Conservation (phyloP, 2,113 vertebrate genomes). For the Melanerpes aurifrons region DNA sequence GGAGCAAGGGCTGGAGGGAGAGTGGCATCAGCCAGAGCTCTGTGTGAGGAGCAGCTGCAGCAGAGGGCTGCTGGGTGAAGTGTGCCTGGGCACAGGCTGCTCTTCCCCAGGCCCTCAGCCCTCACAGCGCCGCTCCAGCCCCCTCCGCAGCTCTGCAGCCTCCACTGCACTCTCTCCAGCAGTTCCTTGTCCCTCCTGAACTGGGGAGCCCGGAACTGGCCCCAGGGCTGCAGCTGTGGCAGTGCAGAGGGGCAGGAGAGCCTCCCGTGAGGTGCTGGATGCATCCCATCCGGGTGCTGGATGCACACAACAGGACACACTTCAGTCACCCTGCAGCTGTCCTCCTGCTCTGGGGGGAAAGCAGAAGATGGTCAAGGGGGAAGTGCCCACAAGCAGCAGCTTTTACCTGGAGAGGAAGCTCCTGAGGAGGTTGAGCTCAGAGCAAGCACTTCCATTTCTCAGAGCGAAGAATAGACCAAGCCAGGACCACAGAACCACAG, state of each 20-base stretch:
- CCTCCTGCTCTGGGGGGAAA: neutral
- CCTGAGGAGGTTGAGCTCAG: neutral
- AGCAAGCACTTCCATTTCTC: neutral
- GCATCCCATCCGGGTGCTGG: fast-evolving
- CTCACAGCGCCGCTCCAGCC: too few species aligned
- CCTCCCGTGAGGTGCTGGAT: neutral
- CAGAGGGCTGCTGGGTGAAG: neutral
- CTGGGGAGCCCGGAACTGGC: too few species aligned
- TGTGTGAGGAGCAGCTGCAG: neutral
- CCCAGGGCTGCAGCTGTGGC: too few species aligned
- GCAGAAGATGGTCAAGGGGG: neutral
- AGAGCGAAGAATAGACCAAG: neutral
- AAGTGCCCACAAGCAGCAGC: neutral
- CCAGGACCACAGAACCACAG: neutral
- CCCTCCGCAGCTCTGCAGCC: too few species aligned
- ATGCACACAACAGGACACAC: too few species aligned
- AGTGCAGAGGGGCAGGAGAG: too few species aligned
- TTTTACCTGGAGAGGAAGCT: neutral
- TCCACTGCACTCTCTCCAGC: too few species aligned
- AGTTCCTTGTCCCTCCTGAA: too few species aligned
- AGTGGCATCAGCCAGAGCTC: neutral
- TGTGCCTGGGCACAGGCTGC: too few species aligned
- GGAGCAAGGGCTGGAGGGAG: neutral
- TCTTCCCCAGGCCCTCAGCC: too few species aligned
- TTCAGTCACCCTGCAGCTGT: too few species aligned